Evolutionary conservation across 1,140 invertebrate genomes (phyloP), one percentile per base, ranked within the genome.

Genomic region (Lerema accius): DNA sequence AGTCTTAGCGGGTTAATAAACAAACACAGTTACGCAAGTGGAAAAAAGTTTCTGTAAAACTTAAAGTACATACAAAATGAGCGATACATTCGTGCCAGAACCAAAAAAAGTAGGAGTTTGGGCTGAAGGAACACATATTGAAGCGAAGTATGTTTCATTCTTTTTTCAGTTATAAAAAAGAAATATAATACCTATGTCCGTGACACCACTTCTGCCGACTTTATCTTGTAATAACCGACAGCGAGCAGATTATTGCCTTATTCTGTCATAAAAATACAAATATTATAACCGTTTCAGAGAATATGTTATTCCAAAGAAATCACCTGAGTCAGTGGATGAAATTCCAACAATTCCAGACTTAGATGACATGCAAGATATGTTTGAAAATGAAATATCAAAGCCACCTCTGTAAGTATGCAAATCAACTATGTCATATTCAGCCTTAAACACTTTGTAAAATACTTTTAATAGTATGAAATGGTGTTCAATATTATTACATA

Each of bases 301-400:
- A 67, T 82, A 78, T 56, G 74, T 87, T 23, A 83, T 90, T 62
- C 84, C 85, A 3, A 87, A 84, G 56, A 90, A 87, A 51, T 78
- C 82, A 4, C 74, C 84, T 10, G 85, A 84, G 19, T 85, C 80
- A 0, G 74, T 77, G 16, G 86, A 90, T 59, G 87, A 90, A 63
- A 90, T 90, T 51, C 87, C 87, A 15, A 90, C 87, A 10, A 84
- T 90, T 65, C 87, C 87, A 0, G 87, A 90, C 56, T 66, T 90
- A 37, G 87, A 90, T 73, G 87, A 90, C 14, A 71, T 88, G 13
- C 87, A 90, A 61, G 87, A 90, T 59, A 84, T 86, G 50, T 59
- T 90, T 39, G 85, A 90, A 64, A 90, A 88, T 45, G 85, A 90
- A 64, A 75, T 90, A 65, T 78, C 82, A 43, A 78, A 77, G 56